These are phyloP conservation scores for Camarhynchus parvulus DNA, from an alignment of 2,113 vertebrate species.

Conservation along the genomic window DNA sequence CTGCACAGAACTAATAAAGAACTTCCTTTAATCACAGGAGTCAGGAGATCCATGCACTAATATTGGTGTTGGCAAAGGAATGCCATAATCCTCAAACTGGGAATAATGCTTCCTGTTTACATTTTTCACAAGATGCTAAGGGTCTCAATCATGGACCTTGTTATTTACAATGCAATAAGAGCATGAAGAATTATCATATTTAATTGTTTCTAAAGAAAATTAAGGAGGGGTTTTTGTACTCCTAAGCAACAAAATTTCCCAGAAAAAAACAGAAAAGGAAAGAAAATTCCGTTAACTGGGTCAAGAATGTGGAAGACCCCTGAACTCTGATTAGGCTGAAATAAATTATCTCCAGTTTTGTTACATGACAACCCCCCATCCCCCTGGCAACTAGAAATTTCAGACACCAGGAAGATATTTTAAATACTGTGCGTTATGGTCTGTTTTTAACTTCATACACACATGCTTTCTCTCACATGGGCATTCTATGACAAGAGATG, in stretches of 20 bases:
- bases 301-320: constrained; percentile 56
- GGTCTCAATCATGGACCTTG: neutral
- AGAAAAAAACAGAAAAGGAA: constrained; percentile 6
- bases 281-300: constrained; percentile 39
- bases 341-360: constrained; percentile 55
- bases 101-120: constrained; percentile 53
- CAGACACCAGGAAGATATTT: constrained; percentile 69
- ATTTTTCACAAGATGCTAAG: constrained; percentile 26
- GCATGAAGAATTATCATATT: neutral
- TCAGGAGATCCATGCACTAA: constrained; percentile 23
- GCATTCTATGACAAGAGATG: constrained; percentile 42
- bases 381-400: constrained; percentile 67
- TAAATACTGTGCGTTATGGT: constrained; percentile 63
- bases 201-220: constrained; percentile 4
- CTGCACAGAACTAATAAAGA: constrained; percentile 17
- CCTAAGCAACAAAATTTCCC: neutral
- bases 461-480: constrained; percentile 38
- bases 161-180: constrained; percentile 42
- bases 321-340: constrained; percentile 54
- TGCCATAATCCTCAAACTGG: constrained; percentile 2
- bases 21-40: neutral
- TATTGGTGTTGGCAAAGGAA: constrained; percentile 2
- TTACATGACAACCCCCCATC: constrained; percentile 28
- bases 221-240: neutral
- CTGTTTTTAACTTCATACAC: constrained; percentile 63